A percentile compares a stretch with the other conserved stretches of the same genome.
Evolutionary conservation across 2,797 vertebrate genomes (phyloP).

Genomic region (Buceros bicornis): DNA sequence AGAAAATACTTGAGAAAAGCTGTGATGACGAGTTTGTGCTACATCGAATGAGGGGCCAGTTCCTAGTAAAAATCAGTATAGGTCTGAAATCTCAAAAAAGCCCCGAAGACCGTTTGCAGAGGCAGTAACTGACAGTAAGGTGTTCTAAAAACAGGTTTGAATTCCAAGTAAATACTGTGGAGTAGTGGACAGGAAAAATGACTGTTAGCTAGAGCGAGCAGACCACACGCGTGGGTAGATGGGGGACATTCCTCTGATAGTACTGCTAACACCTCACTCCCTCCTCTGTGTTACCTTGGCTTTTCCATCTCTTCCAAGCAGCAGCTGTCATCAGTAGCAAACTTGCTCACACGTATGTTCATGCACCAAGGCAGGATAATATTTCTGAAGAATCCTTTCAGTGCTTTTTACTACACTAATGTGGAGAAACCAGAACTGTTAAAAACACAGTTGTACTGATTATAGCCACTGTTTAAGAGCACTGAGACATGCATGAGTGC

Average conservation of each 20-base stretch:
- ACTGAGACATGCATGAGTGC: background rate
- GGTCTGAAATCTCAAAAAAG: background rate
- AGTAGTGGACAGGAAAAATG: background rate
- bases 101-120: background rate
- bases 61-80: background rate
- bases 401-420: background rate
- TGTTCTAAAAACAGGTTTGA: background rate
- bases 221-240: background rate
- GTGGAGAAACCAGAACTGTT: background rate
- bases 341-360: background rate
- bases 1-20: background rate
- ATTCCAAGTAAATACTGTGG: constrained; percentile 1
- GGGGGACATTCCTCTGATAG: background rate
- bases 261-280: accelerated
- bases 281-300: background rate
- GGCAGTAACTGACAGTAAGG: background rate
- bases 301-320: background rate
- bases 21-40: background rate
- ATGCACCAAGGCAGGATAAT: background rate
- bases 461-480: background rate
- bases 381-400: background rate
- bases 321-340: background rate
- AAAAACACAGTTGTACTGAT: background rate
- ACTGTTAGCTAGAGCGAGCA: background rate
- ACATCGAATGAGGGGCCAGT: background rate